These are phyloP conservation scores for Brachyptera risi DNA, from an alignment of 2,888 invertebrate genomes.

Conservation along the genomic window DNA sequence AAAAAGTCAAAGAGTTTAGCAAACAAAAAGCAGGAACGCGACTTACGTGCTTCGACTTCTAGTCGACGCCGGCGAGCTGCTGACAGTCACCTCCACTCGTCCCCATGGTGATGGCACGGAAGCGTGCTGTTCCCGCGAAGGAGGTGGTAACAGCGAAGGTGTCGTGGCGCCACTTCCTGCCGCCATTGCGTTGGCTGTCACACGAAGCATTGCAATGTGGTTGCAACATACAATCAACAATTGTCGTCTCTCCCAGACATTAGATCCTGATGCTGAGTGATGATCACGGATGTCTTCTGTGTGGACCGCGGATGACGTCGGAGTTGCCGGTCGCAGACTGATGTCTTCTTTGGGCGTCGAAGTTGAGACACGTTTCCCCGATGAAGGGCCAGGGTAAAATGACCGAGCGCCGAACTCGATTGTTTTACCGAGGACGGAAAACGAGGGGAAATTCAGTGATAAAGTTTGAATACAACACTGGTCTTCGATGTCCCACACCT, in stretches of 20 bases:
- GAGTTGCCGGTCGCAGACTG: not conserved
- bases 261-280: conserved; percentile 1
- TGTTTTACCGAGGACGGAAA: conserved; percentile 53
- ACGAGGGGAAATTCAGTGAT: conserved; percentile 53
- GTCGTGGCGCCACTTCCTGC: not conserved
- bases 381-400: conserved; percentile 52
- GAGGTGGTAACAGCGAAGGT: conserved; percentile 34
- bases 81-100: conserved; percentile 28
- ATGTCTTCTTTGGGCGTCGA: not conserved
- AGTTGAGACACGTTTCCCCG: not conserved
- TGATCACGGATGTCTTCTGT: not conserved
- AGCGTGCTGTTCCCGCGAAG: conserved; percentile 34
- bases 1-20: too few relatives aligned
- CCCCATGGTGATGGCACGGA: conserved; percentile 35
- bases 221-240: conserved; percentile 55
- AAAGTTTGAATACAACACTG: conserved; percentile 55
- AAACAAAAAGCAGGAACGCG: too few relatives aligned
- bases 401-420: conserved; percentile 55
- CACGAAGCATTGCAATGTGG: conserved; percentile 44
- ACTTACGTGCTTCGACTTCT: too few relatives aligned
- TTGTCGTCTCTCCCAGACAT: conserved; percentile 44
- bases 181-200: conserved; percentile 2
- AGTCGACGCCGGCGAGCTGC: not conserved
- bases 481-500: conserved; percentile 58
- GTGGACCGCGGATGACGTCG: not conserved